These are phyloP conservation scores for Psylliodes chrysocephalus DNA, from an alignment of 2,888 invertebrate species.

Conservation along the genomic window DNA sequence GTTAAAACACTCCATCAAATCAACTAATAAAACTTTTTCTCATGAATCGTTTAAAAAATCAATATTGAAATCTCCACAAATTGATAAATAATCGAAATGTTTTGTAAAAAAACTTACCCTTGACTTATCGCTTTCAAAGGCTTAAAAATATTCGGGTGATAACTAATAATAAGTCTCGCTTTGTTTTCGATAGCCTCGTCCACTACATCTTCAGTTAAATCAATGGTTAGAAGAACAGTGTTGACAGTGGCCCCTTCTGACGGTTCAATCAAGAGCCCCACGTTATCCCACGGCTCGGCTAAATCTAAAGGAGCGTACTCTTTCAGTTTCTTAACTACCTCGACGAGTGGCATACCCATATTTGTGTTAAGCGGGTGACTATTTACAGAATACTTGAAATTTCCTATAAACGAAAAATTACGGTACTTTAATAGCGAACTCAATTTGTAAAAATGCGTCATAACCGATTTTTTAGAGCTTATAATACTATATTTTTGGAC, in stretches of 20 bases:
- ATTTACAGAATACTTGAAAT: constrained; percentile 5
- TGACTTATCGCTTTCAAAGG: constrained; percentile 83
- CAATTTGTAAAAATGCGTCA: neutral
- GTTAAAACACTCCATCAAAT: too few species aligned
- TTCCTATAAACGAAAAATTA: constrained; percentile 5
- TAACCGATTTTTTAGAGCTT: neutral
- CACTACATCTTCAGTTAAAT: constrained; percentile 88
- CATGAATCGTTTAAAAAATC: too few species aligned
- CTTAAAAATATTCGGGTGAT: constrained; percentile 95
- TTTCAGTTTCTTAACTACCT: constrained; percentile 68
- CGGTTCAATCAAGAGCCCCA: constrained; percentile 90
- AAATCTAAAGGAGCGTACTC: constrained; percentile 75
- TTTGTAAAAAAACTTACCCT: constrained; percentile 67
- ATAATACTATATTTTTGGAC: neutral
- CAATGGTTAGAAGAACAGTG: constrained; percentile 87
- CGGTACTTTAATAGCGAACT: neutral
- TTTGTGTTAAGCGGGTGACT: constrained; percentile 1
- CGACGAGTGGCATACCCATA: constrained; percentile 34
- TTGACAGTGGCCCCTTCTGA: constrained; percentile 65
- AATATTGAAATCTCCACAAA: too few species aligned
- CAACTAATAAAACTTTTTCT: too few species aligned
- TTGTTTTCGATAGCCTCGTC: constrained; percentile 78
- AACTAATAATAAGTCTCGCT: constrained; percentile 86
- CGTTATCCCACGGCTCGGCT: constrained; percentile 94
- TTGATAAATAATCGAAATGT: too few species aligned